Base-by-base conservation (phyloP, 2,113 vertebrate species). In the Coreoperca whiteheadi region DNA sequence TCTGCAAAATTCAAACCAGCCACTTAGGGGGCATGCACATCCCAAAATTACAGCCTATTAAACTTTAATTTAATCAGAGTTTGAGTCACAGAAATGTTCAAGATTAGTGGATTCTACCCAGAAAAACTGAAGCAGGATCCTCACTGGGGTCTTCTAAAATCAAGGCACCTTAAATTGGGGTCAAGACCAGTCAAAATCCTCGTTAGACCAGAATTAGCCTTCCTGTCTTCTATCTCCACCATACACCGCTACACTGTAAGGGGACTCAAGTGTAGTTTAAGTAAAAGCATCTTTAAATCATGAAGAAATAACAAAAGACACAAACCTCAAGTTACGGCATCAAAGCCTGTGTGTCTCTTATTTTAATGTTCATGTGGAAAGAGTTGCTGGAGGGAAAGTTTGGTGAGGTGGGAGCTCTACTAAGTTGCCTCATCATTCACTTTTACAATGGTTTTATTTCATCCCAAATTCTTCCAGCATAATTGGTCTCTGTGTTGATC, bases 171-270 rank as follows among this genome's bases (percentile, higher is more conserved):
- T 81, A 87, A n/a, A 88, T 85, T 88, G 74, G 70, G 85, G 84
- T 89, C 81, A 83, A 81, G 74, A 87, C 50, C 37, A 74, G 78
- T 86, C 82, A 87, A 86, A 86, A 73, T 85, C 60, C 77, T 83
- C 50, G 78, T 88, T 82, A 77, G 23, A 68, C 53, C 67, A 82
- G 74, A 83, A 79, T 87, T 82, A 66, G 50, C 64, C 57, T 30
- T 64, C 21, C 50, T 74, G 72, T 75, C 82, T 77, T 60, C 63
- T 57, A 57, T 74, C 59, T 30, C 20, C 37, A 4, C 61, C 65
- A 21, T 48, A 64, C 32, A 25, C 69, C 54, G 66, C 41, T 37
- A 39, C 32, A 74, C 46, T 61, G 32, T 56, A 60, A 57, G 21
- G n/a, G 25, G n/a, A 73, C 21, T 65, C 20, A 4, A 30, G 51